phyloP scores from a whole-genome alignment of 2,888 invertebrate species.

The Phortica magna region DNA sequence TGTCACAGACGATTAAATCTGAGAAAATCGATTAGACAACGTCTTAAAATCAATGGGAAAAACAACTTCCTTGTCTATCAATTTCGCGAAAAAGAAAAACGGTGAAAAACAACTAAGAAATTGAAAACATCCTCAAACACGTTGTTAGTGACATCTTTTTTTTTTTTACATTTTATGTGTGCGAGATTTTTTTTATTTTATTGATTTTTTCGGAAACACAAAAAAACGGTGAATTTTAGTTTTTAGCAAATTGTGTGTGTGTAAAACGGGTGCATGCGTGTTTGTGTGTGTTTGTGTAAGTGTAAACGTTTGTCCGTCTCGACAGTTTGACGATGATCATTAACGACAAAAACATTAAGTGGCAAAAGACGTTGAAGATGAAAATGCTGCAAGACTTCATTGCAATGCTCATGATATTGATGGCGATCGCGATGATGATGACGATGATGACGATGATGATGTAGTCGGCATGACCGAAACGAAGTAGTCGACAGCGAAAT shows the following conservation, averaged over 20 bases:
- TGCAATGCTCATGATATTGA: not conserved
- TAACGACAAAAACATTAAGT: conserved; percentile 35
- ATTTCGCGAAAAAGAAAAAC: conserved; percentile 47
- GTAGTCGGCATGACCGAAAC: conserved; percentile 52
- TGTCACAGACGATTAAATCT: conserved; percentile 19
- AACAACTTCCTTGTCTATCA: conserved; percentile 63
- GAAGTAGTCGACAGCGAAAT: conserved; percentile 54
- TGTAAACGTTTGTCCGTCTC: conserved; percentile 5
- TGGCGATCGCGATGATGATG: conserved; percentile 26
- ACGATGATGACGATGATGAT: conserved; percentile 54
- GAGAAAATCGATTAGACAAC: conserved; percentile 20
- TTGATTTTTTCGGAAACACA: conserved; percentile 56
- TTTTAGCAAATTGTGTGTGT: conserved; percentile 40
- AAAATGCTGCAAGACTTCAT: conserved; percentile 20
- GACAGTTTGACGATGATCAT: conserved; percentile 48
- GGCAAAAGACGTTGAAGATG: conserved; percentile 32
- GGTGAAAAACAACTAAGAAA: conserved; percentile 64
- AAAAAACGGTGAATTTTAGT: too few relatives aligned
- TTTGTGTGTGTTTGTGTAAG: conserved; percentile 30
- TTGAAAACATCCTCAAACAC: conserved; percentile 58
- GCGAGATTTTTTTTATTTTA: conserved; percentile 34
- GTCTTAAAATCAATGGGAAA: conserved; percentile 29
- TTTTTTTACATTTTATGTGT: conserved; percentile 44
- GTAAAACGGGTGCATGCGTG: conserved; percentile 4
- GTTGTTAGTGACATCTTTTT: conserved; percentile 66